phyloP scores from a whole-genome alignment of 1,140 invertebrate genomes.

The Trachymyrmex septentrionalis region DNA sequence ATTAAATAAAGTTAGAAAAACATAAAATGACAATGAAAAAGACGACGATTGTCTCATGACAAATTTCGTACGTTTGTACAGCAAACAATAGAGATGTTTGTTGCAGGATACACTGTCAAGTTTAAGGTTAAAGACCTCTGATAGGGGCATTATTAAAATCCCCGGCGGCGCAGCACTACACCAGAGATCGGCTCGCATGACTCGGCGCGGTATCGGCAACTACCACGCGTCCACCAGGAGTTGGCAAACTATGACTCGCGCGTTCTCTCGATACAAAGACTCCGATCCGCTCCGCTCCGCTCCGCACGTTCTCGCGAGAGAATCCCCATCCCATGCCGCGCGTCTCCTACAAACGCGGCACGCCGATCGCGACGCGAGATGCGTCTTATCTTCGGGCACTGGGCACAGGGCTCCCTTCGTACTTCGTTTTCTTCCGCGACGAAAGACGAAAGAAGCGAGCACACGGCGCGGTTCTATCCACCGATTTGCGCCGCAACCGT shows the following conservation, averaged over 20 bases:
- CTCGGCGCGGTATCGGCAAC: slow-evolving; percentile 52
- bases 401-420: slow-evolving; percentile 17
- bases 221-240: slow-evolving; percentile 39
- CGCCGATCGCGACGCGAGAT: slow-evolving; percentile 57
- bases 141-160: slow-evolving; percentile 50
- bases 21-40: too few relatives aligned
- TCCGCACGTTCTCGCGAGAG: neutral
- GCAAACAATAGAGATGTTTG: slow-evolving; percentile 33
- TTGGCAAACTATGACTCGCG: slow-evolving; percentile 57
- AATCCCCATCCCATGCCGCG: slow-evolving; percentile 1
- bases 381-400: slow-evolving; percentile 57
- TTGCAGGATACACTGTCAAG: slow-evolving; percentile 34
- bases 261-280: slow-evolving; percentile 48
- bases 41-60: too few relatives aligned
- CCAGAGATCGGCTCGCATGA: slow-evolving; percentile 41
- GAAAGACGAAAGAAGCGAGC: slow-evolving; percentile 69
- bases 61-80: neutral
- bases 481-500: neutral
- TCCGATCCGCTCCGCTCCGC: slow-evolving; percentile 16
- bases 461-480: slow-evolving; percentile 24
- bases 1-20: neutral
- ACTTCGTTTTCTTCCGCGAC: slow-evolving; percentile 69
- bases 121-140: slow-evolving; percentile 51
- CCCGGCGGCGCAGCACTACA: slow-evolving; percentile 10
- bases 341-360: slow-evolving; percentile 43